A percentile compares a stretch with the other conserved stretches of the same genome.
Conservation (phyloP, 2,888 invertebrate species). For the Agapostemon virescens region DNA sequence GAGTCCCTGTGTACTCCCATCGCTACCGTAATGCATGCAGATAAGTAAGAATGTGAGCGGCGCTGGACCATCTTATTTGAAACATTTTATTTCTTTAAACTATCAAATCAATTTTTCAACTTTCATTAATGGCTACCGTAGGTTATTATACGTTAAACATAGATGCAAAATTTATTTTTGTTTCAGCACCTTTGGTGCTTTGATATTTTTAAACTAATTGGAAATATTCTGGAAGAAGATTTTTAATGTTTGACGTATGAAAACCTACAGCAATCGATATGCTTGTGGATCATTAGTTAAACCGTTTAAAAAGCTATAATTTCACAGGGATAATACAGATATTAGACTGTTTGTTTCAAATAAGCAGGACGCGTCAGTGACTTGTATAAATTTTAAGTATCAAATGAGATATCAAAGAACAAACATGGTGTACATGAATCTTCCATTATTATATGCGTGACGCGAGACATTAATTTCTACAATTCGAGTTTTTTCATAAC, state of each 20-base stretch:
- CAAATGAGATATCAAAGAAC: not conserved
- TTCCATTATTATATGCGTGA: constrained; percentile 2
- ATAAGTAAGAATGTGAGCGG: constrained; percentile 22
- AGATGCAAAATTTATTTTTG: not conserved
- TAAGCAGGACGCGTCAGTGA: not conserved
- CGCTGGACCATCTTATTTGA: constrained; percentile 13
- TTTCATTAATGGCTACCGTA: not conserved
- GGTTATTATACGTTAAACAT: not conserved
- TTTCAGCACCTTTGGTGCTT: fast-evolving
- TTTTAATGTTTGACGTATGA: not conserved
- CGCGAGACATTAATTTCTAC: constrained; percentile 1
- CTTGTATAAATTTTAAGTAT: not conserved
- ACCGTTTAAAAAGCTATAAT: not conserved
- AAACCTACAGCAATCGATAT: not conserved
- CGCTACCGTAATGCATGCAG: constrained; percentile 44
- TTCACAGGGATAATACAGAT: not conserved
- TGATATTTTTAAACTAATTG: no score
- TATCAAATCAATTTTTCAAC: not conserved
- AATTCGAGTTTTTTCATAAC: not conserved
- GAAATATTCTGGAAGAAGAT: not conserved
- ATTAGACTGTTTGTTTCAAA: constrained; percentile 4
- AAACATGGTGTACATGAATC: not conserved
- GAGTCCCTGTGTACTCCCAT: constrained; percentile 39
- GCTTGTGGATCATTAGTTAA: not conserved
- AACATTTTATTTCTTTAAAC: not conserved